A percentile compares a stretch with the other conserved stretches of the same genome.
phyloP scores from a whole-genome alignment of 2,797 vertebrate genomes.

The Nasua narica region DNA sequence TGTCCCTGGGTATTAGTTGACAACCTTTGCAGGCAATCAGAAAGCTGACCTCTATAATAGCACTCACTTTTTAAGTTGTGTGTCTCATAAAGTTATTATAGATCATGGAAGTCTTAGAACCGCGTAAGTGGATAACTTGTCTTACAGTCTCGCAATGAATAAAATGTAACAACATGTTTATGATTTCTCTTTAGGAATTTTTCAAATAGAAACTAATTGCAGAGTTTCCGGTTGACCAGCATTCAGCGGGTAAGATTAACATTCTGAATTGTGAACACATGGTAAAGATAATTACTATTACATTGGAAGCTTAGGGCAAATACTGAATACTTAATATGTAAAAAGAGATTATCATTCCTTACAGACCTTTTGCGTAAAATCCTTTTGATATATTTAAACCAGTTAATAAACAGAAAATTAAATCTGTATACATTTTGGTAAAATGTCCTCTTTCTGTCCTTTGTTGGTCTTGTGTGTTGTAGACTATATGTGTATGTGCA shows the following conservation, averaged over 20 bases:
- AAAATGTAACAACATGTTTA: conserved; percentile 63
- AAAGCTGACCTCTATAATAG: neutral
- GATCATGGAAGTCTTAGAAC: conserved; percentile 23
- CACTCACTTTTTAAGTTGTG: neutral
- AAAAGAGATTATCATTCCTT: neutral
- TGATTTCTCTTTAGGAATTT: conserved; percentile 70
- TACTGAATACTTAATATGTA: neutral
- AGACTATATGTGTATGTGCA: neutral
- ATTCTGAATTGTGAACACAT: conserved; percentile 37
- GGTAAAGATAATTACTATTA: conserved; percentile 47
- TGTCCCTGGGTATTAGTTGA: neutral
- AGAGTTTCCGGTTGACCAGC: conserved; percentile 59
- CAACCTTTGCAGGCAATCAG: neutral
- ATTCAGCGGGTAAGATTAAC: conserved; percentile 66
- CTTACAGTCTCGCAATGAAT: neutral
- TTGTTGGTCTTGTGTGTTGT: conserved; percentile 5
- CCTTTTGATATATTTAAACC: conserved; percentile 32
- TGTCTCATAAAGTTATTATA: conserved; percentile 19
- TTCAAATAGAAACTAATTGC: conserved; percentile 59
- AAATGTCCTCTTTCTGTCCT: conserved; percentile 10
- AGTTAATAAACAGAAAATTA: conserved; percentile 55
- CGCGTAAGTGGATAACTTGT: neutral
- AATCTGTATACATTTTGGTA: neutral
- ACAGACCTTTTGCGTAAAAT: conserved; percentile 54
- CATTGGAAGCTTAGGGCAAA: conserved; percentile 43